Conservation (phyloP, 2,888 invertebrate species). For the Melolontha melolontha region DNA sequence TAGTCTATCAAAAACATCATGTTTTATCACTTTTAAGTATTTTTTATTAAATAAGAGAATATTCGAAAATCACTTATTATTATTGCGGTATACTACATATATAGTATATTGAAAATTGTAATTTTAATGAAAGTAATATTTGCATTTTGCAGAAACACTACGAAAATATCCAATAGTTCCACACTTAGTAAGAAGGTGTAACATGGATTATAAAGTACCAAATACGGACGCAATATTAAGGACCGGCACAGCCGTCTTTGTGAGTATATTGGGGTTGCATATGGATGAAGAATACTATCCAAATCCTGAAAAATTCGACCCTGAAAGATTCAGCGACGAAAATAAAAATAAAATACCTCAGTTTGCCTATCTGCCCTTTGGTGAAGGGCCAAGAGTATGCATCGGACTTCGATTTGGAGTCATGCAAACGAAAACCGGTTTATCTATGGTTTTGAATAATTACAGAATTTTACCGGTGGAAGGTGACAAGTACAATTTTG, state of each 20-base stretch:
- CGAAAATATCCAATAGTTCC: conserved; percentile 59
- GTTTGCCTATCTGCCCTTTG: conserved; percentile 54
- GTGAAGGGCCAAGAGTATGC: conserved; percentile 55
- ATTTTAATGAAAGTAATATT: too few relatives aligned
- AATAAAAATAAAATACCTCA: conserved; percentile 48
- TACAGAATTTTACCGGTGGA: conserved; percentile 10
- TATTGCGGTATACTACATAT: too few relatives aligned
- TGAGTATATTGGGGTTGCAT: conserved; percentile 55
- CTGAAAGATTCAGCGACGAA: conserved; percentile 54
- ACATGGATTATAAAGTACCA: conserved; percentile 55
- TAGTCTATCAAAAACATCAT: too few relatives aligned
- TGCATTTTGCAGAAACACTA: conserved; percentile 60
- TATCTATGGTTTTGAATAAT: conserved; percentile 20
- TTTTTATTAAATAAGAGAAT: too few relatives aligned
- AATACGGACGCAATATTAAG: conserved; percentile 56
- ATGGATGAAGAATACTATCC: conserved; percentile 55
- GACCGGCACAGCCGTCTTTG: conserved; percentile 56
- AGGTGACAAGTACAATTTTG: conserved; percentile 2
- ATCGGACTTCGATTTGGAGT: conserved; percentile 53
- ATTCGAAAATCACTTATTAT: too few relatives aligned
- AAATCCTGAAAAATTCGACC: conserved; percentile 54
- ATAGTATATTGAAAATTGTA: too few relatives aligned
- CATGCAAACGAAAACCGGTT: conserved; percentile 32
- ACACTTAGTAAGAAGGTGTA: conserved; percentile 48
- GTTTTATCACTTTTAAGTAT: too few relatives aligned